A percentile compares a stretch with the other conserved stretches of the same genome.
phyloP scores from a whole-genome alignment of 2,113 vertebrate genomes.

The Illadopsis cleaveri region DNA sequence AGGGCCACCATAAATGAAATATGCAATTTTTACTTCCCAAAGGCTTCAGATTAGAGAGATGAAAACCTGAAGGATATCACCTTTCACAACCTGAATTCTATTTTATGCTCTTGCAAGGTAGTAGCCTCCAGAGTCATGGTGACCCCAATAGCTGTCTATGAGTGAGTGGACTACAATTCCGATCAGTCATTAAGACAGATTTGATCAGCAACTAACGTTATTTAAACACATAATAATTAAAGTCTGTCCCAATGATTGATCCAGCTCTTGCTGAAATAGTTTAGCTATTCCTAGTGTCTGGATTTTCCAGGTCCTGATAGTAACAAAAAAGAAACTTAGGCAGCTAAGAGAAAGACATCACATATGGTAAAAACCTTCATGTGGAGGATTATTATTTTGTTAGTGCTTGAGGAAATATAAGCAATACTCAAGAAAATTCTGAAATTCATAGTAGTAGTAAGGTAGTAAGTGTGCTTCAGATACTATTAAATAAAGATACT shows the following conservation, averaged over 20 bases:
- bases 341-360: neutral
- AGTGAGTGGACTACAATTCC: neutral
- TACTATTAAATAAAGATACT: neutral
- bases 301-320: neutral
- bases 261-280: neutral
- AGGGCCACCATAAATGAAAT: neutral
- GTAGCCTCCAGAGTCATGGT: slow-evolving; percentile 4
- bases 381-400: neutral
- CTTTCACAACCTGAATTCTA: slow-evolving; percentile 22
- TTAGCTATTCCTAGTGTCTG: neutral
- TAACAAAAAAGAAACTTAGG: neutral
- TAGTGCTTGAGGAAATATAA: neutral
- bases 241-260: slow-evolving; percentile 11
- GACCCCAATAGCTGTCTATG: neutral
- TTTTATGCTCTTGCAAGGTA: neutral
- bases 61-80: neutral
- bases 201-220: slow-evolving; percentile 42
- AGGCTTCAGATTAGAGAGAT: neutral
- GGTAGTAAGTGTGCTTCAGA: neutral
- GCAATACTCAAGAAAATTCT: neutral
- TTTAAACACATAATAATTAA: slow-evolving; percentile 51
- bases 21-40: slow-evolving; percentile 15
- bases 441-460: neutral
- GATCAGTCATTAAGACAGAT: neutral
- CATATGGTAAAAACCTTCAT: neutral